Conservation (phyloP, 1,140 invertebrate species). For the Macrosteles quadrilineatus region DNA sequence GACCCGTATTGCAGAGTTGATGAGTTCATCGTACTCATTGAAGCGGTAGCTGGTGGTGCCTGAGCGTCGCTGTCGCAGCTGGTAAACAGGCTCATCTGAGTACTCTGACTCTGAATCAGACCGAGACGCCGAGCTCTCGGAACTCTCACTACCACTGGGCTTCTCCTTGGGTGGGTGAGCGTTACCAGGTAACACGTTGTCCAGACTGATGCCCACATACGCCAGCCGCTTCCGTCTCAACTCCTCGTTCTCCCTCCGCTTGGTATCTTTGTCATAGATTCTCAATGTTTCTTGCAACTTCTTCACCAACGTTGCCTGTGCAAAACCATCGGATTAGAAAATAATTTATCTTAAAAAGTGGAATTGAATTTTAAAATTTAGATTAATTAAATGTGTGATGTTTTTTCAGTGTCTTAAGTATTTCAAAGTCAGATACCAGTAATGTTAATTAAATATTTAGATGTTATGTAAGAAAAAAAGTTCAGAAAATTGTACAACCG, state of each 20-base stretch:
- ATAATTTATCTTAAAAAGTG: too few species aligned
- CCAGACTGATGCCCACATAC: constrained; percentile 75
- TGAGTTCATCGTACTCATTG: constrained; percentile 92
- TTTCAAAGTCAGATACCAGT: too few species aligned
- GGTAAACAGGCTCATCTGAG: constrained; percentile 71
- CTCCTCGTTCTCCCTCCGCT: constrained; percentile 63
- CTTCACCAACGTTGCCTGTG: constrained; percentile 64
- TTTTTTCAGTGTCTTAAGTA: too few species aligned
- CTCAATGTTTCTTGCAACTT: constrained; percentile 60
- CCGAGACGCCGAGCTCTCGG: not conserved
- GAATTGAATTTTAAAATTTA: too few species aligned
- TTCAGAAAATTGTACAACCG: too few species aligned
- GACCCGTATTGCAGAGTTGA: constrained; percentile 86
- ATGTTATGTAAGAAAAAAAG: too few species aligned
- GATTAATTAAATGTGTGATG: too few species aligned
- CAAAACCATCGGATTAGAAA: constrained; percentile 41
- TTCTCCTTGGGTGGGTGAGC: constrained; percentile 35
- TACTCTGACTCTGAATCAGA: constrained; percentile 39
- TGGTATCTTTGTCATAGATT: constrained; percentile 53
- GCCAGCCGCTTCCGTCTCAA: constrained; percentile 70
- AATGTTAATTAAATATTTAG: too few species aligned
- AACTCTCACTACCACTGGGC: not conserved
- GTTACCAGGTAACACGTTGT: constrained; percentile 63
- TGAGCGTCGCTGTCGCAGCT: constrained; percentile 71
- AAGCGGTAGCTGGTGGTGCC: constrained; percentile 81